Evolutionary conservation across 2,888 invertebrate genomes (phyloP), one percentile per base, ranked within the genome.

Genomic region (Eristalis pertinax): DNA sequence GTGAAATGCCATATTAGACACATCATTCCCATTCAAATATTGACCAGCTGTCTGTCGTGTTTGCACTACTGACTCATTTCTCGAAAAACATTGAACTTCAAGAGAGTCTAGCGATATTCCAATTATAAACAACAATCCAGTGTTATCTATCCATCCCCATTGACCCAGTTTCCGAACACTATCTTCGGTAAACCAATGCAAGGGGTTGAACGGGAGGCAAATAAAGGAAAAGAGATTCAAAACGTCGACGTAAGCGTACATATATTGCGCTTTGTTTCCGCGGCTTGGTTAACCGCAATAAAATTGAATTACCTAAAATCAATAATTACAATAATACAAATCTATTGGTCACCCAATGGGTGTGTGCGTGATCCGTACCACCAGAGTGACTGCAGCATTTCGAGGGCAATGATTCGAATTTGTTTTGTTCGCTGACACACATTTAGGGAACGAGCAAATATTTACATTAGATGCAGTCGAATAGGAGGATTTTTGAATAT

Each of bases 1-100:
- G 38, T 38, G 1, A 13, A 38, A 38, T 38, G 13, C 38, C 38
- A 38, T 38, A 10, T 19, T 0, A 50, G 19, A 19, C 50, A 19
- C 19, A 19, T 19, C n/a, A 50, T 50, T 19, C 8, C n/a, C 43
- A 43, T n/a, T 43, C 43, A 41, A 15, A 13, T 43, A n/a, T 43
- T 43, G 43, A 43, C 43, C 1, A 43, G 43, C n/a, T 19, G 50
- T n/a, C n/a, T 50, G n/a, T 19, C 19, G 19, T 81, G 73, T 81
- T 85, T 81, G 80, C 68, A 81, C 77, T 65, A 85, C 77, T 86
- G 85, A 78, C 85, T 86, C 77, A 86, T 69, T 63, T 78, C 58
- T 75, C 62, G 38, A 69, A 82, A 82, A 86, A 82, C 82, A 86
- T 82, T 82, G 85, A 86, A 81, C 85, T 86, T 86, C 65, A 50